Base-by-base conservation (phyloP, 2,888 invertebrate species). In the Lepidonotus clava region DNA sequence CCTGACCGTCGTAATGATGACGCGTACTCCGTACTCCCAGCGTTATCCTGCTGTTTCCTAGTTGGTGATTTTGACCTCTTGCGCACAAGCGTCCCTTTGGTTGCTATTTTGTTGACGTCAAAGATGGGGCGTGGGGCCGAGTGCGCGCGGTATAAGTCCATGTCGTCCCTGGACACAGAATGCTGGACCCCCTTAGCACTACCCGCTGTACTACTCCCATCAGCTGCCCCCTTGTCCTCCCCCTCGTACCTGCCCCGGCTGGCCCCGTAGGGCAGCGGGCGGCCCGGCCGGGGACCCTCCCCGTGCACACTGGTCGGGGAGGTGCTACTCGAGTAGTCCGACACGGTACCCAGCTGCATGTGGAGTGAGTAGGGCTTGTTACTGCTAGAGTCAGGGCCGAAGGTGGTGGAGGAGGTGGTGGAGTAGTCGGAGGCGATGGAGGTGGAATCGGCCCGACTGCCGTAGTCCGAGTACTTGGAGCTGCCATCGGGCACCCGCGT, bases 341-440 rank as follows among this genome's bases (percentile, higher is more conserved):
- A 88, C 38, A 80, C 36, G 51, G 56, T 76, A 51, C 61, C 51
- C 0, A 40, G n/a, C 41, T 51, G 86, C 6, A 56, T 53, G 61
- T 40, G 84, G 4, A 41, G 34, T 14, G 71, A 66, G 34, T 83
- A 67, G 38, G 86, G 38, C 80, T 84, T 86, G 28, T 46, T 66
- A n/a, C n/a, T n/a, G n/a, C n/a, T n/a, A n/a, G n/a, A n/a, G 61
- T 83, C 85, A 8, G 61, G 71, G 0, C 84, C 86, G 38, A 41
- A 41, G 34, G 76, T 46, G 21, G 83, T 88, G 32, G 88, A 86
- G 1, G 90, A 89, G 53, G 87, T 88, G 14, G 89, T 89, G 11
- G 90, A 90, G 67, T 89, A 89, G 77, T 90, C 89, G 8, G 90
- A 90, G 38, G 89, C 88, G 86, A 88, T 61, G 1, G 88, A 88